Evolutionary conservation across 2,888 invertebrate genomes (phyloP).

Genomic region (Campaea margaritaria): DNA sequence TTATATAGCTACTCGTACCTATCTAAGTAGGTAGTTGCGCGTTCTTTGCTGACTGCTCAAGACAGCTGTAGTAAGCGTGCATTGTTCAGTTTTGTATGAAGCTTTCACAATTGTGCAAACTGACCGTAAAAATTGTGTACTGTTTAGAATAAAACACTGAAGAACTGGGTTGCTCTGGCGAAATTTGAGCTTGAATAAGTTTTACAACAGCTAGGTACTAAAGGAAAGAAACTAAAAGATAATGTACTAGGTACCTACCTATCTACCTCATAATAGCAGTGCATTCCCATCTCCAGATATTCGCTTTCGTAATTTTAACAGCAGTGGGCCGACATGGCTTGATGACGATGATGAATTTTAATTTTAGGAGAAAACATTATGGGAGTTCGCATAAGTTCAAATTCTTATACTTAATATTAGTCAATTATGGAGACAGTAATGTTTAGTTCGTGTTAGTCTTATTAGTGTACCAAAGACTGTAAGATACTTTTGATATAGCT

Average conservation of each 20-base stretch:
- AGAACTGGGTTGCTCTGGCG: slow-evolving; percentile 21
- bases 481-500: slow-evolving; percentile 51
- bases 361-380: background rate
- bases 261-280: too few relatives aligned
- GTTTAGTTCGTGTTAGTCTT: slow-evolving; percentile 35
- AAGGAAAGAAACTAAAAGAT: too few relatives aligned
- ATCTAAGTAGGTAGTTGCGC: too few relatives aligned
- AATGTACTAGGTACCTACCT: too few relatives aligned
- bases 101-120: slow-evolving; percentile 30
- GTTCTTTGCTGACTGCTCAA: too few relatives aligned
- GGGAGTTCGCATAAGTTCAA: slow-evolving; percentile 11
- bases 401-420: background rate
- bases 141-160: slow-evolving; percentile 18
- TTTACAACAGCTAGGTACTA: too few relatives aligned
- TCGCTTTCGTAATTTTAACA: too few relatives aligned
- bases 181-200: background rate
- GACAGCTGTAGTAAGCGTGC: slow-evolving; percentile 24
- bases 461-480: slow-evolving; percentile 39
- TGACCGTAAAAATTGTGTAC: slow-evolving; percentile 28
- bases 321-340: too few relatives aligned
- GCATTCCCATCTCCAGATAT: too few relatives aligned
- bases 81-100: slow-evolving; percentile 30
- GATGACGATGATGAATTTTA: too few relatives aligned
- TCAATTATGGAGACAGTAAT: slow-evolving; percentile 9
- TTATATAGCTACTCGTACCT: too few relatives aligned